Conservation (phyloP, 2,888 invertebrate species). For the Nomada fabriciana region DNA sequence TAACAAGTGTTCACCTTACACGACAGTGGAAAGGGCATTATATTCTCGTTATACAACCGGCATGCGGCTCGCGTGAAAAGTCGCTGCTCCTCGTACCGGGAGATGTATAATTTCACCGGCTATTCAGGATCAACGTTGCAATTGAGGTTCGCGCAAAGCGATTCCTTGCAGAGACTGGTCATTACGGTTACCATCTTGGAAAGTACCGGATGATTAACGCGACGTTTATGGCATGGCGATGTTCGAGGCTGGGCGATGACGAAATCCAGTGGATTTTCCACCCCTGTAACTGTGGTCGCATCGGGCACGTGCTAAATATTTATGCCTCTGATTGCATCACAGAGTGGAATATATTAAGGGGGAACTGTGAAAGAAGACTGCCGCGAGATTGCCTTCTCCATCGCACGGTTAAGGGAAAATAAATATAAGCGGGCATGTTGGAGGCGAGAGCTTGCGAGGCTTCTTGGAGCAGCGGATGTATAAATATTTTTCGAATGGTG, state of each 20-base stretch:
- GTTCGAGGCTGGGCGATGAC: constrained; percentile 41
- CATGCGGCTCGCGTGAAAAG: not conserved
- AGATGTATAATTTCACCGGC: constrained; percentile 12
- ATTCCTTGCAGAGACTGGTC: constrained; percentile 27
- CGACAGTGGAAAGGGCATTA: constrained; percentile 4
- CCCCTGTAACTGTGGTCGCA: not conserved
- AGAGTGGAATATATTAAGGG: not conserved
- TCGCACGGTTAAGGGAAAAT: constrained; percentile 7
- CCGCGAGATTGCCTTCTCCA: constrained; percentile 3
- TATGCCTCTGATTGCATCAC: constrained; percentile 43
- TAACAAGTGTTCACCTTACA: constrained; percentile 6
- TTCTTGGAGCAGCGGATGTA: constrained; percentile 31
- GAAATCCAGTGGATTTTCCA: constrained; percentile 21
- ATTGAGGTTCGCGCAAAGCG: constrained; percentile 13
- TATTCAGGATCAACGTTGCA: not conserved
- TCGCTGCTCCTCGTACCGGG: not conserved
- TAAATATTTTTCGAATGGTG: constrained; percentile 38
- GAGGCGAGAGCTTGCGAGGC: not conserved
- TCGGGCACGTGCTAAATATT: constrained; percentile 43
- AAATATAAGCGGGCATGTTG: constrained; percentile 14
- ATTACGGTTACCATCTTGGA: constrained; percentile 27
- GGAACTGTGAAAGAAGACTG: not conserved
- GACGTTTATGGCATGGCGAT: constrained; percentile 7
- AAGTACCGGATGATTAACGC: constrained; percentile 47
- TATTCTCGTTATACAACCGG: constrained; percentile 22